Conservation (phyloP, 2,888 invertebrate species). For the Drosophila kambysellisi region DNA sequence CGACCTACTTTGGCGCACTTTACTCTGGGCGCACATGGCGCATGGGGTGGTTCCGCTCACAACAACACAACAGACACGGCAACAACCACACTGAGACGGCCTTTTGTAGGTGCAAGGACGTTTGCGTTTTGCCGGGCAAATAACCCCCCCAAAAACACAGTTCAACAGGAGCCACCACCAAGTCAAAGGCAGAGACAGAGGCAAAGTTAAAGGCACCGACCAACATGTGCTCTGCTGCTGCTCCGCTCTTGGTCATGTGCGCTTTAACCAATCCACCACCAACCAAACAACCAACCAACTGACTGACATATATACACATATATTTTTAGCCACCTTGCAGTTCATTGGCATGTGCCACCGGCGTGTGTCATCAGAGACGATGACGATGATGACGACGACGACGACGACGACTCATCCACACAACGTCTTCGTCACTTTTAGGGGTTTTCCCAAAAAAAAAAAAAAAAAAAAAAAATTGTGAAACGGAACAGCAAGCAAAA, state of each 20-base stretch:
- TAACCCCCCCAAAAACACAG: conserved; percentile 48
- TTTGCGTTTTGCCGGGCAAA: conserved; percentile 58
- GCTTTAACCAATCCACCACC: conserved; percentile 57
- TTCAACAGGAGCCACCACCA: conserved; percentile 50
- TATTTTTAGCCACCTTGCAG: conserved; percentile 48
- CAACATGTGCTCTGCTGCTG: conserved; percentile 49
- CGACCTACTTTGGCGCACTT: conserved; percentile 79
- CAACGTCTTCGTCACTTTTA: conserved; percentile 77
- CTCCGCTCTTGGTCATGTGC: conserved; percentile 70
- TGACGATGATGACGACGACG: background rate
- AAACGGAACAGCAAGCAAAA: conserved; percentile 59
- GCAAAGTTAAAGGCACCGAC: conserved; percentile 46
- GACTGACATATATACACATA: background rate
- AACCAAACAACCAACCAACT: conserved; percentile 29
- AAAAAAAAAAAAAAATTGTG: conserved; percentile 20
- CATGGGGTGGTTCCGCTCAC: conserved; percentile 81
- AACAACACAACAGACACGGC: conserved; percentile 43
- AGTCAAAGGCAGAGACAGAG: conserved; percentile 17
- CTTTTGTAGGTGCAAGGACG: conserved; percentile 79
- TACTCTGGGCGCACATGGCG: conserved; percentile 74
- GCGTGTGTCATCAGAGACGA: conserved; percentile 71
- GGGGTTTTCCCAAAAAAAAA: conserved; percentile 73
- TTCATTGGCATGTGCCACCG: conserved; percentile 73
- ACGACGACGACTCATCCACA: conserved; percentile 54
- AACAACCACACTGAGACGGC: conserved; percentile 39